Base-by-base conservation (phyloP, 1,140 invertebrate genomes). In the Anthonomus grandis region DNA sequence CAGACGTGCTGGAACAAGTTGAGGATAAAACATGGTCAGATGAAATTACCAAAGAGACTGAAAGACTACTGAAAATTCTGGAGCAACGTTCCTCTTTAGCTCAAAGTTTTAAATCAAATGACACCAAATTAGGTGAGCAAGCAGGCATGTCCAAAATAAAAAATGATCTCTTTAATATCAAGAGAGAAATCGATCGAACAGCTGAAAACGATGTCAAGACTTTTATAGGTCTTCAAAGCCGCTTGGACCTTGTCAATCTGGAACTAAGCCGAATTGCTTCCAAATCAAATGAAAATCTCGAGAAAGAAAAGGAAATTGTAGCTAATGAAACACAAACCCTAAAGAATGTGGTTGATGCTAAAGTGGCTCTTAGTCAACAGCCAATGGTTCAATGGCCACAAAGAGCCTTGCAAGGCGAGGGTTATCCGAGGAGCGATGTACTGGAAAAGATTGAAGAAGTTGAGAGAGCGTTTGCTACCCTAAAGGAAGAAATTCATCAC, bases 31-130 rank as follows among this genome's bases (percentile, higher is more conserved):
- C 18, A 9, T 23, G 36, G 3, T 24, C 59, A 19, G 45, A 59
- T 6, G 51, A 63, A 51, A 50, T 62, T 1, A 54, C 36, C 2
- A 55, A 25, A 23, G 54, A 66, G 3, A 50, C 55, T 6, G 64
- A 66, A 39, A 57, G 56, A 24, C 27, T 57, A 5, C 36, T 58
- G 19, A 62, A 60, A 49, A 66, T 66, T 37, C 36, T 66, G 17
- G 64, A 66, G 37, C 45, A 64, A 15, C 53, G 63, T 12, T 46
- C 64, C 1, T 60, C 41, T 12, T 39, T 46, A 34, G 57, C 55
- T 15, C 56, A 64, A 38, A 59, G 56, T 25, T 65, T 64, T 18
- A 49, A 47, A 22, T 44, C 17, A 4, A 12, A 34, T 13, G 19
- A 37, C 8, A 38, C 25, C 9, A 45, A 23, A 38, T 19, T 15